Conservation (phyloP, 2,888 invertebrate species). For the Colletes collaris region DNA sequence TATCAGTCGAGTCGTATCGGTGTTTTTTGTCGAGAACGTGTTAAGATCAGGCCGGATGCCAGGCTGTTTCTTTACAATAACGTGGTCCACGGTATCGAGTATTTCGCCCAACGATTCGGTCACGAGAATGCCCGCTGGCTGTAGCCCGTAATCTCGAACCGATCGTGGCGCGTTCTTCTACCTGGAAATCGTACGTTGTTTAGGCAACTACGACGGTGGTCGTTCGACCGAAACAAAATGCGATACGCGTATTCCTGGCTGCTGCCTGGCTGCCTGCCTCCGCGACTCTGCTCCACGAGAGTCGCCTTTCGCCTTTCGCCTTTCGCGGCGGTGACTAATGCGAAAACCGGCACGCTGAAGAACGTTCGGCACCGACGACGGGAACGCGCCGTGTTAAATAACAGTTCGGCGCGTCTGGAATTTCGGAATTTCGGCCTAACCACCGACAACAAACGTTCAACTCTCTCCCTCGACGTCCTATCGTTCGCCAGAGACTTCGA, state of each 20-base stretch:
- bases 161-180: conserved; percentile 46
- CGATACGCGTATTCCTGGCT: conserved; percentile 55
- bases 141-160: conserved; percentile 40
- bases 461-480: conserved; percentile 10
- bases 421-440: conserved; percentile 43
- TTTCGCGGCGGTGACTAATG: conserved; percentile 69
- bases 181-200: conserved; percentile 57
- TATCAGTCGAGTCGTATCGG: too few relatives aligned
- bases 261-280: neutral
- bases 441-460: conserved; percentile 19
- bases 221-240: conserved; percentile 63
- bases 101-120: conserved; percentile 14
- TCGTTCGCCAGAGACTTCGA: conserved; percentile 41
- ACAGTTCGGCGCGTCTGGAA: conserved; percentile 57
- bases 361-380: conserved; percentile 22
- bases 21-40: too few relatives aligned
- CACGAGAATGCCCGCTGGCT: conserved; percentile 27
- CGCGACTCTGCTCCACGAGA: conserved; percentile 35
- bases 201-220: conserved; percentile 47
- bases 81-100: neutral
- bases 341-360: conserved; percentile 50
- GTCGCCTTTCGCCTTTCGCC: conserved; percentile 72
- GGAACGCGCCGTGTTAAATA: conserved; percentile 49
- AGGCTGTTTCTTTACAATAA: neutral
- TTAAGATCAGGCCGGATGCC: too few relatives aligned